Base-by-base conservation (phyloP, 2,888 invertebrate species). In the Drosophila formosana region DNA sequence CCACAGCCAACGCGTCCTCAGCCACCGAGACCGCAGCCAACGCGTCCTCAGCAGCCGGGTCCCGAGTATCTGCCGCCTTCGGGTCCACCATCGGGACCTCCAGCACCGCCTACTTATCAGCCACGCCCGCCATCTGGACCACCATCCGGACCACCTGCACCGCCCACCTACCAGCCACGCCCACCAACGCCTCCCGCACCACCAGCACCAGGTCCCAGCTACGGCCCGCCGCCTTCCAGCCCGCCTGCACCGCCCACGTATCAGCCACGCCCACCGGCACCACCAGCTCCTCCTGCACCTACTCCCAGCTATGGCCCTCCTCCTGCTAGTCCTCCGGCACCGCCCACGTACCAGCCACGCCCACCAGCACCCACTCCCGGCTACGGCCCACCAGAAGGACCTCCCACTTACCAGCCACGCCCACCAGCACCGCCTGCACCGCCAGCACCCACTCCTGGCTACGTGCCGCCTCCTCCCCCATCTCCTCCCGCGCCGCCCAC, bases 261-360 rank as follows among this genome's bases (percentile, higher is more conserved):
- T 4, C 78, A 78, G 65, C 79, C 82, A 26, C 77, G 80, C 1
- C 79, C 78, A 26, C 77, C 80, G 4, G 63, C 66, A 46, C 73
- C 72, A 34, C 62, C 74, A 6, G 65, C 58, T 18, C 64, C 70
- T 1, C 64, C 72, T 6, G 65, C 72, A 47, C 65, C 76, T 8
- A 30, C 69, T n/a, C 61, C 57, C 0, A 57, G 65, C 18, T 72
- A 72, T 45, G 60, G 51, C 34, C 72, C 72, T 6, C 68, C 72
- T 18, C 74, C 82, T 37, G 49, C 68, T n/a, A 28, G 50, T 3
- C 69, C 67, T 13, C 67, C 66, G 0, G 68, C 68, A 4, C 55
- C 51, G 30, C 56, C 46, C 5, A 50, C 70, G 0, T 47, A 49
- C 32, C 57, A 73, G 32, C 74, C 74, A 9, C 70, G 74, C 7